A percentile compares a stretch with the other conserved stretches of the same genome.
Conservation (phyloP, 2,797 vertebrate genomes). For the Danio kyathit region DNA sequence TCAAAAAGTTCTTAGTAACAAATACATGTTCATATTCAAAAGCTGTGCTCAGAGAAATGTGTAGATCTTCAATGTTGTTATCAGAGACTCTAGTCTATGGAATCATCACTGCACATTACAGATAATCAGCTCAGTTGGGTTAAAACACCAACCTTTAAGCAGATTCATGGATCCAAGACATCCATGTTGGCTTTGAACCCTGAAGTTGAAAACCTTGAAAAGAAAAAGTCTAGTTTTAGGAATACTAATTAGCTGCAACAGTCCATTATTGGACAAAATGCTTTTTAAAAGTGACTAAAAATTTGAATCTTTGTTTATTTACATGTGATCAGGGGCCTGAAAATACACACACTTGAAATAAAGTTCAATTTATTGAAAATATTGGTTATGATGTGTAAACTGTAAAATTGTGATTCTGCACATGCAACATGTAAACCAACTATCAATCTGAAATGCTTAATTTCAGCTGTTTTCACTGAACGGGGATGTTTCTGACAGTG, state of each 20-base stretch:
- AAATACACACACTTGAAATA: too few relatives aligned
- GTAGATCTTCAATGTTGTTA: constrained; percentile 58
- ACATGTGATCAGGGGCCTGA: too few relatives aligned
- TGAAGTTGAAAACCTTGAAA: background rate
- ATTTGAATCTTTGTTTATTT: too few relatives aligned
- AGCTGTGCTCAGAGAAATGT: constrained; percentile 76
- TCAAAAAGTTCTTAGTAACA: background rate
- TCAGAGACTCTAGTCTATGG: constrained; percentile 70
- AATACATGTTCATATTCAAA: background rate
- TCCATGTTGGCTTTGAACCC: background rate
- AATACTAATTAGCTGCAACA: background rate
- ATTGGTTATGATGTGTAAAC: too few relatives aligned
- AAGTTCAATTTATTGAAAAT: too few relatives aligned
- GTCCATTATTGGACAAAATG: too few relatives aligned
- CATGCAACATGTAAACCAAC: too few relatives aligned
- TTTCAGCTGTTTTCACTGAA: constrained; percentile 70
- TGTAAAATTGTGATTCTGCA: too few relatives aligned
- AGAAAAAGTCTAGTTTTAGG: background rate
- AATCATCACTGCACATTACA: constrained; percentile 50
- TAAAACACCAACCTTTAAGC: background rate
- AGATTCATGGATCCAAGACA: background rate
- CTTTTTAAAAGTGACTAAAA: too few relatives aligned
- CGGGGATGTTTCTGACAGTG: too few relatives aligned
- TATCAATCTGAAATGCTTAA: background rate
- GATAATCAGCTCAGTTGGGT: too few relatives aligned